A percentile compares a stretch with the other conserved stretches of the same genome.
Conservation (phyloP, 2,797 vertebrate genomes). For the Acanthornis magna region DNA sequence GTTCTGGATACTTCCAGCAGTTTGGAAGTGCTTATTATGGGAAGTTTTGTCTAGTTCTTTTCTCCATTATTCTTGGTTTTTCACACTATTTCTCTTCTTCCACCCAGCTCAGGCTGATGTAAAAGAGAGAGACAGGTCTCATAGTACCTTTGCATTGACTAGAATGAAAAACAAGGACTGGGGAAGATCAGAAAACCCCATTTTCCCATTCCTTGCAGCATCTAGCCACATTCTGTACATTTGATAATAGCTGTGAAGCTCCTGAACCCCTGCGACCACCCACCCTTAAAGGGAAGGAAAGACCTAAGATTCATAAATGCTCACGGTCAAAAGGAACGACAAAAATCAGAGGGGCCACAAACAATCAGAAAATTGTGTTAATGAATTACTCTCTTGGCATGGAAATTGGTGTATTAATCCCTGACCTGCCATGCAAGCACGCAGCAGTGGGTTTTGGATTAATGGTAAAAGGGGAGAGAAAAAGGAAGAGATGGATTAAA, state of each 20-base stretch:
- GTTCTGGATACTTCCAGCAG: not conserved
- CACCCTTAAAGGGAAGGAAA: not conserved
- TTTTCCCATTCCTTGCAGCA: not conserved
- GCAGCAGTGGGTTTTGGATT: not conserved
- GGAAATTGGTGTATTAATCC: not conserved
- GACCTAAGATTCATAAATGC: not conserved
- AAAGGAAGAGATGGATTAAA: not conserved
- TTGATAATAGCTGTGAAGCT: not conserved
- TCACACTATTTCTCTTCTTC: not conserved
- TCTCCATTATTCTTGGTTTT: not conserved
- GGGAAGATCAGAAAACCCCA: not conserved
- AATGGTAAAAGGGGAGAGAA: not conserved
- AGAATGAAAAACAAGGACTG: not conserved
- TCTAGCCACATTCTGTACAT: not conserved
- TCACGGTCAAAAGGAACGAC: fast-evolving
- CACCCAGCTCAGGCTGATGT: not conserved
- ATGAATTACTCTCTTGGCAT: not conserved
- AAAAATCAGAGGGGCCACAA: not conserved
- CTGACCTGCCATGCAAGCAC: not conserved
- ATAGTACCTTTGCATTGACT: not conserved
- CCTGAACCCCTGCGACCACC: not conserved
- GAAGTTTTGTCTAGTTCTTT: not conserved
- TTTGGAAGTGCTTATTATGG: not conserved
- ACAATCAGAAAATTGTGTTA: no score
- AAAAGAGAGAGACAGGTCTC: not conserved